Conservation (phyloP, 1,140 invertebrate genomes). For the Scaptomyza montana region DNA sequence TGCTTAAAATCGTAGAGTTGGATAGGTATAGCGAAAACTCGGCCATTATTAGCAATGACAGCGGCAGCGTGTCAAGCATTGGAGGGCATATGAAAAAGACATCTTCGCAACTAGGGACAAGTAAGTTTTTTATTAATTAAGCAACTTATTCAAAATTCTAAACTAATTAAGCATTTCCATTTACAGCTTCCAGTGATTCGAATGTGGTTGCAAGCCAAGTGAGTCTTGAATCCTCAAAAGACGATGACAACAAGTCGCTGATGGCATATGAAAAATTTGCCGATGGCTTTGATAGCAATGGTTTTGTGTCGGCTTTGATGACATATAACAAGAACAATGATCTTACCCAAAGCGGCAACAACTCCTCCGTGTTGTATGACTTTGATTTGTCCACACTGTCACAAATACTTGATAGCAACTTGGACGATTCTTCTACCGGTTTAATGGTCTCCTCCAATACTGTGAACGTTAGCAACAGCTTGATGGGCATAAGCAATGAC, state of each 20-base stretch:
- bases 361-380: conserved; percentile 65
- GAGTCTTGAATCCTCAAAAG: conserved; percentile 65
- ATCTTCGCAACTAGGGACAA: conserved; percentile 60
- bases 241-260: conserved; percentile 75
- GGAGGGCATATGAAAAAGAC: conserved; percentile 66
- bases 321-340: conserved; percentile 70
- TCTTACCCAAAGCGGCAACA: conserved; percentile 53
- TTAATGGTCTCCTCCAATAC: conserved; percentile 71
- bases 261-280: conserved; percentile 76
- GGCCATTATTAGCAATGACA: conserved; percentile 65
- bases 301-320: conserved; percentile 74
- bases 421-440: conserved; percentile 57
- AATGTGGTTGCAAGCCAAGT: conserved; percentile 58
- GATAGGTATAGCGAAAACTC: conserved; percentile 64
- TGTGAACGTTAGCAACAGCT: conserved; percentile 61
- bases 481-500: conserved; percentile 58
- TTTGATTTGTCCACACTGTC: conserved; percentile 70
- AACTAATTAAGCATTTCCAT: not conserved
- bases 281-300: conserved; percentile 78
- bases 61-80: conserved; percentile 64
- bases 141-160: no score
- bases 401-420: conserved; percentile 68
- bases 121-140: conserved; percentile 39
- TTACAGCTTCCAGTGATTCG: conserved; percentile 52
- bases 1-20: conserved; percentile 73